These are phyloP conservation scores for Takifugu ocellatus DNA, from an alignment of 2,797 vertebrate species.

Conservation along the genomic window DNA sequence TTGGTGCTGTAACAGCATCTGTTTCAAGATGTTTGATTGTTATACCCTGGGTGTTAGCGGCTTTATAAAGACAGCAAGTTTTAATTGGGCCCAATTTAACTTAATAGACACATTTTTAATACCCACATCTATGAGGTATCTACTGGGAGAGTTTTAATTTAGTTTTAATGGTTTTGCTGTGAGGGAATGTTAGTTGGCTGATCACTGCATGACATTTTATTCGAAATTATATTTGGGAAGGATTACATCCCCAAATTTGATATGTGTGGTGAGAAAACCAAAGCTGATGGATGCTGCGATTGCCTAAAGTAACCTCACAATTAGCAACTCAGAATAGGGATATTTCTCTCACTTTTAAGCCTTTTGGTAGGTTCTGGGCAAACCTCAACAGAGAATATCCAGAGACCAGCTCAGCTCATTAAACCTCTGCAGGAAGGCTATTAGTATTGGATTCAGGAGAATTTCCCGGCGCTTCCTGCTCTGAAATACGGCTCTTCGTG, in stretches of 20 bases:
- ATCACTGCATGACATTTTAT: constrained; percentile 34
- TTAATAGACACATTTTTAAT: constrained; percentile 40
- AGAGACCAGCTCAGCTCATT: constrained; percentile 39
- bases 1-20: constrained; percentile 19
- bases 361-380: constrained; percentile 30
- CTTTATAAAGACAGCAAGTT: constrained; percentile 20
- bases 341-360: constrained; percentile 29
- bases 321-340: constrained; percentile 19
- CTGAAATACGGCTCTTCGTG: constrained; percentile 27
- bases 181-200: constrained; percentile 46
- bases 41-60: constrained; percentile 37
- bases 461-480: constrained; percentile 31
- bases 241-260: constrained; percentile 49
- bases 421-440: constrained; percentile 44
- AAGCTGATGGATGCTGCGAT: constrained; percentile 35
- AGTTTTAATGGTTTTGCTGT: constrained; percentile 41
- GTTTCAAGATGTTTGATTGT: constrained; percentile 25
- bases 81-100: constrained; percentile 32
- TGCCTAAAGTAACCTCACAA: constrained; percentile 41
- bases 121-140: constrained; percentile 30
- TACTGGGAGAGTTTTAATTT: constrained; percentile 21
- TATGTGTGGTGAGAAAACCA: constrained; percentile 46
- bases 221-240: constrained; percentile 52
- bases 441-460: constrained; percentile 51
- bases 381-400: constrained; percentile 37